Conservation (phyloP, 2,113 vertebrate species). For the Micronycteris hirsuta region DNA sequence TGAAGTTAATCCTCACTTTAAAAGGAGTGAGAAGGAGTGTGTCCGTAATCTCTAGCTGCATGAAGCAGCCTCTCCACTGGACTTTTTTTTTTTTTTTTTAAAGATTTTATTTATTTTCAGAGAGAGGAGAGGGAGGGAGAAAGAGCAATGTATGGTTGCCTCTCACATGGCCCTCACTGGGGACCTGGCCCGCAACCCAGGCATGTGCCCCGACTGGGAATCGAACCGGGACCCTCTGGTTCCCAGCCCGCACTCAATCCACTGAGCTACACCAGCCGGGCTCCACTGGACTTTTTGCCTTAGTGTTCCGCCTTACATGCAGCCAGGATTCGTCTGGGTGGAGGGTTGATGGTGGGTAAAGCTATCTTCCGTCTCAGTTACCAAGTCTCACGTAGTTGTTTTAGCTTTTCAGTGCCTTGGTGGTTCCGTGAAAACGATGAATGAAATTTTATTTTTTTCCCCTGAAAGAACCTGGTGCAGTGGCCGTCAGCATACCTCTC, state of each 20-base stretch:
- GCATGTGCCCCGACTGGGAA: too few species aligned
- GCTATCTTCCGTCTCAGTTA: not conserved
- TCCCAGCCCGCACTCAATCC: too few species aligned
- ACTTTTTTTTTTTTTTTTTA: too few species aligned
- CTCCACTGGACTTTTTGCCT: not conserved
- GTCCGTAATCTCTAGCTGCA: not conserved
- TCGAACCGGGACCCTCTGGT: too few species aligned
- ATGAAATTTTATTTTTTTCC: not conserved
- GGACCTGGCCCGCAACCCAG: too few species aligned
- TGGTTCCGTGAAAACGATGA: not conserved
- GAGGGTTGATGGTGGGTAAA: not conserved
- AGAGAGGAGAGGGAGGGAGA: too few species aligned
- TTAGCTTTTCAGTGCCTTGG: accelerated
- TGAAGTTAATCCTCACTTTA: slow-evolving; percentile 12
- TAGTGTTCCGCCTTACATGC: not conserved
- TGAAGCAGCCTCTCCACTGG: not conserved
- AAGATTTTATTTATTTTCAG: too few species aligned
- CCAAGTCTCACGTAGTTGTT: not conserved
- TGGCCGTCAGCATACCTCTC: not conserved
- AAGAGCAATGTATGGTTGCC: too few species aligned
- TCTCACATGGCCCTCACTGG: too few species aligned
- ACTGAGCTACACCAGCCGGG: too few species aligned
- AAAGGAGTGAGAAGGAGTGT: not conserved
- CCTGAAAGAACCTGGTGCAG: not conserved
- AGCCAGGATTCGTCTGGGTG: not conserved